Evolutionary conservation across 23 tunicate species (phyloP).

Genomic region (Ascidia mentula): DNA sequence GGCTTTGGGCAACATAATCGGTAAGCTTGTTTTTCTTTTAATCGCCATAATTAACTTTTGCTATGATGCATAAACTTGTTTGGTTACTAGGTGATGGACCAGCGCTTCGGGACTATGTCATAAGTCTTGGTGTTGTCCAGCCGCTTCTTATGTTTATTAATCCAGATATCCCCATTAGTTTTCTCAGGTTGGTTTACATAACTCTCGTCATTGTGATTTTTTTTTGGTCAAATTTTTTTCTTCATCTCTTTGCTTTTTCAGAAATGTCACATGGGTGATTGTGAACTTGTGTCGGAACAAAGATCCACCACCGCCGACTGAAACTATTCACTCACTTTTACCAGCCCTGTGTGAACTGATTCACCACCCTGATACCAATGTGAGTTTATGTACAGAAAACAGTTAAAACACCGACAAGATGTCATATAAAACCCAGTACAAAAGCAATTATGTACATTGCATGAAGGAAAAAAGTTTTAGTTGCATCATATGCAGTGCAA

Average conservation of each 20-base stretch:
- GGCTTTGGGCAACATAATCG: conserved; percentile 99
- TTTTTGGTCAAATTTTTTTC: neutral
- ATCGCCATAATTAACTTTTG: neutral
- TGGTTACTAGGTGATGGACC: conserved; percentile 89
- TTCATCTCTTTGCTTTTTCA: conserved; percentile 5
- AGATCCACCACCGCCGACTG: conserved; percentile 97
- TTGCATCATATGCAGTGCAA: too few relatives aligned
- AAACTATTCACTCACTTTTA: conserved; percentile 74
- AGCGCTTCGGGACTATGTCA: conserved; percentile 90
- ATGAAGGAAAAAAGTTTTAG: too few relatives aligned
- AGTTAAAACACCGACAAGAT: neutral
- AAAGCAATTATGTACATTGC: too few relatives aligned
- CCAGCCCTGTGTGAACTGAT: conserved; percentile 97
- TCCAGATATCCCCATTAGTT: conserved; percentile 98
- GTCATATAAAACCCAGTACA: neutral
- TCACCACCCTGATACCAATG: conserved; percentile 94
- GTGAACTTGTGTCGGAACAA: conserved; percentile 98
- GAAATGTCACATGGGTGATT: conserved; percentile 98
- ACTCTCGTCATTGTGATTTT: too few relatives aligned
- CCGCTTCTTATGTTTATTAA: conserved; percentile 92
- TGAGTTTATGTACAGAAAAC: conserved; percentile 40
- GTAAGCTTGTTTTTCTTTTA: conserved; percentile 16
- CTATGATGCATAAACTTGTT: neutral
- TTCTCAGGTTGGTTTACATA: conserved; percentile 71
- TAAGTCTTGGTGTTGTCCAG: conserved; percentile 79